phyloP scores from a whole-genome alignment of 2,888 invertebrate species.

The Pemphredon lugubris region DNA sequence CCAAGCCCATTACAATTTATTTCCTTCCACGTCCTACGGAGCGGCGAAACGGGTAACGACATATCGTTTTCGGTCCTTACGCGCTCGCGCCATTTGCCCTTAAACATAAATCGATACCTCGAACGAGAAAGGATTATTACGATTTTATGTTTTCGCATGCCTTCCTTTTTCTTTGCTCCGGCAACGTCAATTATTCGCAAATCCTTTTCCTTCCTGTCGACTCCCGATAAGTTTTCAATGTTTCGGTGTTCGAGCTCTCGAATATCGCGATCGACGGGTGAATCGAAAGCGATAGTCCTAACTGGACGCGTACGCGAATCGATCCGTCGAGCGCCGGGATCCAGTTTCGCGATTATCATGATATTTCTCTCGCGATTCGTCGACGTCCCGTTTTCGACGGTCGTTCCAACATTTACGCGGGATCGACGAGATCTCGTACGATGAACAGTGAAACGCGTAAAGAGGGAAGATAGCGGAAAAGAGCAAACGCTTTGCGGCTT shows the following conservation, averaged over 20 bases:
- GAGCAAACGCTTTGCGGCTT: conserved; percentile 4
- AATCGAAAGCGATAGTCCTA: neutral
- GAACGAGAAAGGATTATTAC: no score
- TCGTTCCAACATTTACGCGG: neutral
- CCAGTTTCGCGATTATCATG: neutral
- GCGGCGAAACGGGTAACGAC: neutral
- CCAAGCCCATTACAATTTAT: conserved; percentile 27
- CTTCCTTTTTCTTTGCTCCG: no score
- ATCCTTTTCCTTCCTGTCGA: no score
- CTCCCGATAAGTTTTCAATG: no score
- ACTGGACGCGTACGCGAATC: neutral
- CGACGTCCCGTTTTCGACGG: neutral
- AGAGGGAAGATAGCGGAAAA: neutral
- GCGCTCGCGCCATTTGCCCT: conserved; percentile 18
- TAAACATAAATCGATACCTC: conserved; percentile 38
- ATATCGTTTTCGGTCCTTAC: neutral
- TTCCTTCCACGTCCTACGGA: neutral
- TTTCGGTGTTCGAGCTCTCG: no score
- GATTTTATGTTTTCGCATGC: no score
- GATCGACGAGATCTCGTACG: neutral
- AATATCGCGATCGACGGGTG: neutral
- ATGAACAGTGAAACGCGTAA: neutral
- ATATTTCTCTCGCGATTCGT: neutral
- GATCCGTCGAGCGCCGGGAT: neutral
- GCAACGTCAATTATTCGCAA: no score